A percentile compares a stretch with the other conserved stretches of the same genome.
phyloP scores from a whole-genome alignment of 2,113 vertebrate genomes.

The Lamprotornis superbus region DNA sequence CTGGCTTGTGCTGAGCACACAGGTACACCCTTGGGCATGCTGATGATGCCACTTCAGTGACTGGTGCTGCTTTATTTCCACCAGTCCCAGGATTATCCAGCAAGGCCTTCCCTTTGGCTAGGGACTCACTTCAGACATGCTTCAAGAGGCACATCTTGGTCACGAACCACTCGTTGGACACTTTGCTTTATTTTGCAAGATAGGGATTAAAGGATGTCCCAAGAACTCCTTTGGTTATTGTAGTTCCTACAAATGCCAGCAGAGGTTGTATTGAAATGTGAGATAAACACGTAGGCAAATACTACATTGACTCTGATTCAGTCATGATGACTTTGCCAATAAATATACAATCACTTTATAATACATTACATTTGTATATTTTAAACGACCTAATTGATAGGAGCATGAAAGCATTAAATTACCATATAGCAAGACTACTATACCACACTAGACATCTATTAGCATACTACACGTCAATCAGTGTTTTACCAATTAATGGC shows the following conservation, averaged over 20 bases:
- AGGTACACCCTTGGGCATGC: neutral
- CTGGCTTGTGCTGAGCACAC: neutral
- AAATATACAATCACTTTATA: conserved; percentile 55
- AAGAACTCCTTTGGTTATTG: neutral
- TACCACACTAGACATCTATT: conserved; percentile 62
- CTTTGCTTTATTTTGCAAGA: neutral
- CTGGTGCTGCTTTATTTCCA: neutral
- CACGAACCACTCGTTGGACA: rapidly evolving
- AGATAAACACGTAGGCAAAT: conserved; percentile 9
- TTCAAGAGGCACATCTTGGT: neutral
- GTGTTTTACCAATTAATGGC: conserved; percentile 77
- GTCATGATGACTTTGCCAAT: conserved; percentile 41
- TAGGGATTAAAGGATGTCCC: neutral
- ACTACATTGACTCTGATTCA: conserved; percentile 24
- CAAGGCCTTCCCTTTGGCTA: neutral
- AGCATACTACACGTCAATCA: conserved; percentile 71
- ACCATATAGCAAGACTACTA: conserved; percentile 55
- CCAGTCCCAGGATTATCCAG: neutral
- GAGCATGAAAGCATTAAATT: conserved; percentile 70
- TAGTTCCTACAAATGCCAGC: conserved; percentile 33
- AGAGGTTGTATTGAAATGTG: conserved; percentile 39
- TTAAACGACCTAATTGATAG: conserved; percentile 58
- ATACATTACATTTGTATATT: conserved; percentile 65
- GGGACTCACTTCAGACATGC: neutral
- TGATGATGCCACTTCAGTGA: neutral